Evolutionary conservation across 1,140 invertebrate genomes (phyloP).

Genomic region (Mylabris phalerata): DNA sequence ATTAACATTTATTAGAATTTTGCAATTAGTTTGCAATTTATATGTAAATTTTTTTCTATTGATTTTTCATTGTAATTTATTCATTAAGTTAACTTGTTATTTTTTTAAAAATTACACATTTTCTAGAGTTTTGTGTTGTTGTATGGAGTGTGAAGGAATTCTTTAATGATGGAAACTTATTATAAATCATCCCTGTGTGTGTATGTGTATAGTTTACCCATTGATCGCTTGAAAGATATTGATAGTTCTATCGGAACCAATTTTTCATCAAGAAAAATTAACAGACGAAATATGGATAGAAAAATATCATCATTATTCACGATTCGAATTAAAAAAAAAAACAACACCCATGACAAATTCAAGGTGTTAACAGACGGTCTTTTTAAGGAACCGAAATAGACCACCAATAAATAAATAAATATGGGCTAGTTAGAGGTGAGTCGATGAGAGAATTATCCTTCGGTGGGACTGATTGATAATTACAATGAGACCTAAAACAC

Average conservation of each 20-base stretch:
- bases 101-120: too few relatives aligned
- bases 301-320: conserved; percentile 25
- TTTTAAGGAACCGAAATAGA: not conserved
- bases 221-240: conserved; percentile 14
- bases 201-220: conserved; percentile 1
- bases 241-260: conserved; percentile 14
- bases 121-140: too few relatives aligned
- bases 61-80: too few relatives aligned
- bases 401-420: not conserved
- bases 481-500: too few relatives aligned
- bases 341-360: conserved; percentile 23
- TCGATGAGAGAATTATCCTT: too few relatives aligned
- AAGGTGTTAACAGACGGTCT: conserved; percentile 22
- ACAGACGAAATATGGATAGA: conserved; percentile 16
- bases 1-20: too few relatives aligned
- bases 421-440: too few relatives aligned
- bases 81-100: too few relatives aligned
- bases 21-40: too few relatives aligned
- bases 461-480: too few relatives aligned
- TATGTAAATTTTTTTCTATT: too few relatives aligned
- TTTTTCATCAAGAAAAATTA: conserved; percentile 27
- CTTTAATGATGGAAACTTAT: conserved; percentile 15
- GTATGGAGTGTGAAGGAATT: not conserved
- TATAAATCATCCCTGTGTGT: conserved; percentile 16
- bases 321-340: not conserved